Evolutionary conservation across 1,140 invertebrate species (phyloP).

Genomic region (Cydia amplana): DNA sequence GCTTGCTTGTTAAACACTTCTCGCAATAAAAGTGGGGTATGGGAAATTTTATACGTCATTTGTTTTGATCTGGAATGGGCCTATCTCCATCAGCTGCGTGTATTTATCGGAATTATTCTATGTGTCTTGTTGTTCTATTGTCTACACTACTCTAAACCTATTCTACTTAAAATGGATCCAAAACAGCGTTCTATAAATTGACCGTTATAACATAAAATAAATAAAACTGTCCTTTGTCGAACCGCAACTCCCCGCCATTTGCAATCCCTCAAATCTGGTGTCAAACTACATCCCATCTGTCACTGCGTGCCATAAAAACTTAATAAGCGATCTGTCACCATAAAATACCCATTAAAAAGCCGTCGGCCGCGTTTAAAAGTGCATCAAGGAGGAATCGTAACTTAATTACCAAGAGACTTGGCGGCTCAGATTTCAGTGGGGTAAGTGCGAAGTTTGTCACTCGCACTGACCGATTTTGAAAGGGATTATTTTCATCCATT

Average conservation of each 20-base stretch:
- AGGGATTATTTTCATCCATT: slow-evolving; percentile 25
- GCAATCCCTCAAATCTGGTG: slow-evolving; percentile 67
- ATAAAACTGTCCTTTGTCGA: background rate
- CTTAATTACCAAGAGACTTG: slow-evolving; percentile 78
- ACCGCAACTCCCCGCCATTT: slow-evolving; percentile 17
- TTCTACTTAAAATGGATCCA: background rate
- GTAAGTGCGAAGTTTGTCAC: slow-evolving; percentile 46
- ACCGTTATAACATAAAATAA: background rate
- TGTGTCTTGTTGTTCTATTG: too few relatives aligned
- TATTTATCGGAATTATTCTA: too few relatives aligned
- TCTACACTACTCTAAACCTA: too few relatives aligned
- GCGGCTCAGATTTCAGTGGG: slow-evolving; percentile 67
- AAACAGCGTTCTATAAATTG: background rate
- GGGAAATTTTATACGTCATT: too few relatives aligned
- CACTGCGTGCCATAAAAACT: slow-evolving; percentile 73
- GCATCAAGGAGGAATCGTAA: slow-evolving; percentile 78
- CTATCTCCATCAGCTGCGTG: too few relatives aligned
- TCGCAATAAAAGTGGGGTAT: too few relatives aligned
- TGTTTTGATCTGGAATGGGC: too few relatives aligned
- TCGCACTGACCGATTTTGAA: slow-evolving; percentile 11
- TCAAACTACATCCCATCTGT: slow-evolving; percentile 77
- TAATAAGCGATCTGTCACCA: slow-evolving; percentile 79
- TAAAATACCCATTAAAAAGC: slow-evolving; percentile 79
- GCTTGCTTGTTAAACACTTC: too few relatives aligned
- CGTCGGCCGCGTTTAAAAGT: slow-evolving; percentile 78